Base-by-base conservation (phyloP, 92 coral and sea anemone species). In the Umimayanthus kanabou region DNA sequence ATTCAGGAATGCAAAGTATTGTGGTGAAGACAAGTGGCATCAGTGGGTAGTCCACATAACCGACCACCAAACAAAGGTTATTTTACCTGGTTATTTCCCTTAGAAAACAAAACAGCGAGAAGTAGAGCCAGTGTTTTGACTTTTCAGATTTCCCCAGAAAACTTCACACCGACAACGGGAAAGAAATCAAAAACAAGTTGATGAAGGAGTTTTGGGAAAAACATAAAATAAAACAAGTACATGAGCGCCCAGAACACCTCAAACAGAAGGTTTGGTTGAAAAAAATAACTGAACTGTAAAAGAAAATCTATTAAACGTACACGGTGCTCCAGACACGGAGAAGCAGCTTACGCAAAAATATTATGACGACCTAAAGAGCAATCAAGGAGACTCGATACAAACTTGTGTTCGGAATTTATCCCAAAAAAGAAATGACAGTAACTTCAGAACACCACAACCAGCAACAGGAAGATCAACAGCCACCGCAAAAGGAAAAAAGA, bases 211-310 rank as follows among this genome's bases (percentile, higher is more conserved):
- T 74, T 37, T 42, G 40, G 39, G 20, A 53, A 6, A 23, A 30
- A 74, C 25, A 74, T 37, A 74, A 74, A 39, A 37, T 42, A 33
- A 76, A 76, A 40, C 37, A 76, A 72, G 87, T 88, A 29, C 87
- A 88, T 57, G 90, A 70, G 87, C 90, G 67, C 85, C 90, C 15
- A 80, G 87, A 74, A 70, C 73, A 39, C 90, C 87, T 79, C 82
- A 70, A 20, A 88, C 90, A 33, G 87, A 81, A 75, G 90, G 90
- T 37, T 85, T 80, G 86, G 90, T 88, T 53, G 90, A 88, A 81
- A 39, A 87, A 81, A 82, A 85, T 82, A 88, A 88, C 73, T 64
- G 76, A 80, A 81, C 87, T 88, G 81, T 88, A 58, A 88, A 88
- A 88, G 87, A 80, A 88, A 81, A 88, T 82, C 30, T 81, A 72